Conservation (phyloP, 2,797 vertebrate species). For the Centroberyx gerrardi region DNA sequence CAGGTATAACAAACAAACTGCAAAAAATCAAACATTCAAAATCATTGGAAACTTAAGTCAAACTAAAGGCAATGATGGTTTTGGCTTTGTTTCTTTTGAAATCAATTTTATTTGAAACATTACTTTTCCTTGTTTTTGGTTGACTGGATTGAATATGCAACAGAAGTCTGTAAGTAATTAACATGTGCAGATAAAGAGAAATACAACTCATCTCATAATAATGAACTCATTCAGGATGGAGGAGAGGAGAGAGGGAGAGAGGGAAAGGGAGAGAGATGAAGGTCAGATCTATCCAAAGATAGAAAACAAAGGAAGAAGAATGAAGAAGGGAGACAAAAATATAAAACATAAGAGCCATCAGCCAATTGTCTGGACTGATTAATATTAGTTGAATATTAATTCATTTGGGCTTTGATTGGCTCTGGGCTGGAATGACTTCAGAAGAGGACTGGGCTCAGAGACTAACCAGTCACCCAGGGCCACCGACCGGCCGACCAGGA, state of each 20-base stretch:
- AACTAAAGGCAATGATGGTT: slow-evolving; percentile 86
- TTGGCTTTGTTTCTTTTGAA: slow-evolving; percentile 65
- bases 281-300: slow-evolving; percentile 86
- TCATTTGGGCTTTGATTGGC: slow-evolving; percentile 83
- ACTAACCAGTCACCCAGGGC: slow-evolving; percentile 76
- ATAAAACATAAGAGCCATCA: slow-evolving; percentile 81
- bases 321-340: slow-evolving; percentile 83
- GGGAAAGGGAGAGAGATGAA: slow-evolving; percentile 82
- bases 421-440: slow-evolving; percentile 83
- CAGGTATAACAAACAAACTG: slow-evolving; percentile 86
- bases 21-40: slow-evolving; percentile 87
- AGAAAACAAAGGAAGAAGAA: slow-evolving; percentile 86
- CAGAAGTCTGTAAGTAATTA: slow-evolving; percentile 87
- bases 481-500: slow-evolving; percentile 8
- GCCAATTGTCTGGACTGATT: slow-evolving; percentile 84
- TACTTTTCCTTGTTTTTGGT: slow-evolving; percentile 81
- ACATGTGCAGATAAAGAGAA: slow-evolving; percentile 89
- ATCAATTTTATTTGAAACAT: slow-evolving; percentile 68
- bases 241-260: slow-evolving; percentile 83
- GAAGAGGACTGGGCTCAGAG: slow-evolving; percentile 70
- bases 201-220: slow-evolving; percentile 89
- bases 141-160: slow-evolving; percentile 87
- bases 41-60: slow-evolving; percentile 86
- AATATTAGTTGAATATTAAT: slow-evolving; percentile 86
- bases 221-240: slow-evolving; percentile 90